Percentiles rank a stretch among this genome's conserved stretches.
Evolutionary conservation across 2,113 vertebrate genomes (phyloP).

Genomic region (Gasterosteus aculeatus): DNA sequence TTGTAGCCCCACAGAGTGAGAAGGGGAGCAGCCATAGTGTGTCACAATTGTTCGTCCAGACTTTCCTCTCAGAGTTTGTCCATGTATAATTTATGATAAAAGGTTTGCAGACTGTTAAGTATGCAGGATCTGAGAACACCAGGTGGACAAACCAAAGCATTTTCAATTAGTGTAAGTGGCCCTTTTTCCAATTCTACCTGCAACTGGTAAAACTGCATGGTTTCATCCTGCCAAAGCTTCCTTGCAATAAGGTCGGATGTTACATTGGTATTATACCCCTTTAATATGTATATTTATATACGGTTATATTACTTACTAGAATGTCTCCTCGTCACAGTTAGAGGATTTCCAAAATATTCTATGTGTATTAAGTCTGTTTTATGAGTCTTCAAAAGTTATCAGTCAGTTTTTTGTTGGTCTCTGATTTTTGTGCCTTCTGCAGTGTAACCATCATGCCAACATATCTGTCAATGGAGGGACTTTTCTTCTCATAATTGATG

Average conservation of each 20-base stretch:
- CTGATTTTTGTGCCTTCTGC: slow-evolving; percentile 33
- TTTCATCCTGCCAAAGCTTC: slow-evolving; percentile 2
- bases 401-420: slow-evolving; percentile 16
- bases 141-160: slow-evolving; percentile 37
- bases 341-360: background rate
- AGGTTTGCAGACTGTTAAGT: slow-evolving; percentile 61
- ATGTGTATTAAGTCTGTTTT: background rate
- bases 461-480: slow-evolving; percentile 53
- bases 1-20: background rate
- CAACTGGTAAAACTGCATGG: background rate
- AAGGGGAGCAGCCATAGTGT: background rate
- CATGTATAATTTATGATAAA: slow-evolving; percentile 73
- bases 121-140: slow-evolving; percentile 39
- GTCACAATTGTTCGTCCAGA: slow-evolving; percentile 49
- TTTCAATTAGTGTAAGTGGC: slow-evolving; percentile 37
- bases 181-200: slow-evolving; percentile 12
- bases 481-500: slow-evolving; percentile 66
- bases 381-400: background rate
- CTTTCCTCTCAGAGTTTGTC: slow-evolving; percentile 44
- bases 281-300: background rate
- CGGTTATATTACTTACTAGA: background rate
- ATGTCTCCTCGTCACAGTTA: background rate
- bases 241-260: background rate
- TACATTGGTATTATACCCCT: background rate
- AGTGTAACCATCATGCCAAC: slow-evolving; percentile 37